phyloP scores from a whole-genome alignment of 92 coral and sea anemone species.

The Pocillopora meandrina region DNA sequence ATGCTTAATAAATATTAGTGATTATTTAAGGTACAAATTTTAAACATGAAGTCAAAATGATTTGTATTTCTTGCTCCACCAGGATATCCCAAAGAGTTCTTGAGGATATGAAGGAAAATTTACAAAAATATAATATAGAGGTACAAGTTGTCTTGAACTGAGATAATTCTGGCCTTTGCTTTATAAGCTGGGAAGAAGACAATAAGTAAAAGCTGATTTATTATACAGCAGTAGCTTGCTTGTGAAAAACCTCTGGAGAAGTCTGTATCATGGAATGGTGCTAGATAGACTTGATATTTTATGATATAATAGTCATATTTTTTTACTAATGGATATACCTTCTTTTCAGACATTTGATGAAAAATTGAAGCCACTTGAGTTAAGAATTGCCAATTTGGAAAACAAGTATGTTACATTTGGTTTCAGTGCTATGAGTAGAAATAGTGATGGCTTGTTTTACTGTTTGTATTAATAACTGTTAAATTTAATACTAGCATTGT shows the following conservation, averaged over 20 bases:
- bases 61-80: not conserved
- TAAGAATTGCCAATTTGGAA: conserved; percentile 77
- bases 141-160: conserved; percentile 21
- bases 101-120: conserved; percentile 68
- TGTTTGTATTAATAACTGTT: too few relatives aligned
- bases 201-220: too few relatives aligned
- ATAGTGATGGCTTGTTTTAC: too few relatives aligned
- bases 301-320: not conserved
- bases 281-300: not conserved
- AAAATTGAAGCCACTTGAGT: conserved; percentile 79
- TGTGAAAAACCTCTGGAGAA: too few relatives aligned
- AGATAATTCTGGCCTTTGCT: too few relatives aligned
- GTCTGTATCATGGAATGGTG: not conserved
- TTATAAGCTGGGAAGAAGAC: too few relatives aligned
- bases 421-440: not conserved
- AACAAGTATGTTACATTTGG: conserved; percentile 51
- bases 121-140: conserved; percentile 77
- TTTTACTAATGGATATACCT: not conserved
- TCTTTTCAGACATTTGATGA: conserved; percentile 66
- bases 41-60: not conserved
- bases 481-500: not conserved
- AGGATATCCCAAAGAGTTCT: conserved; percentile 74
- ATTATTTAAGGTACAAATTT: not conserved
- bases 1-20: too few relatives aligned
- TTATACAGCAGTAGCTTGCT: too few relatives aligned